A percentile compares a stretch with the other conserved stretches of the same genome.
These are phyloP conservation scores for Agelaius phoeniceus DNA, from an alignment of 2,113 vertebrate genomes.

Conservation along the genomic window DNA sequence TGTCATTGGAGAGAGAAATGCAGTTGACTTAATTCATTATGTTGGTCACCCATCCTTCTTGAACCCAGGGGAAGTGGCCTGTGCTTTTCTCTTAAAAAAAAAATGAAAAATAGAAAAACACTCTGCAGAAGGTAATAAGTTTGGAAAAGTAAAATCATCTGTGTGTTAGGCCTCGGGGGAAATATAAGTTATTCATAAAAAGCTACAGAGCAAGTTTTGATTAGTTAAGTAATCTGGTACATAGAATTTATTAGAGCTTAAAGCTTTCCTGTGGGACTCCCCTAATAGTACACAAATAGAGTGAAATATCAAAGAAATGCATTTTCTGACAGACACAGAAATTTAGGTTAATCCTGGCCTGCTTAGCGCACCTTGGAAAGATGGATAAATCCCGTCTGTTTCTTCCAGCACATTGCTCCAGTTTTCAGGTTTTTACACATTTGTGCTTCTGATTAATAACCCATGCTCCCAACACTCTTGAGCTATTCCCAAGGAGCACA, in stretches of 20 bases:
- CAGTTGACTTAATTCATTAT: neutral
- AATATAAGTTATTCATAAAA: constrained; percentile 50
- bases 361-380: neutral
- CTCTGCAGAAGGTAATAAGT: constrained; percentile 6
- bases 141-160: constrained; percentile 12
- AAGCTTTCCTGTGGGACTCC: constrained; percentile 27
- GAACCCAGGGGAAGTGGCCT: neutral
- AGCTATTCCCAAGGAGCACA: neutral
- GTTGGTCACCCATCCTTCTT: neutral
- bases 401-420: neutral
- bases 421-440: neutral
- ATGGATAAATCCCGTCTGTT: neutral
- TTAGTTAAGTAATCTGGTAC: constrained; percentile 52
- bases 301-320: neutral
- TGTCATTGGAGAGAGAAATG: neutral
- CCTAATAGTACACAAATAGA: constrained; percentile 19
- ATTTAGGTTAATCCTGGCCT: neutral
- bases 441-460: constrained; percentile 24
- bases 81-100: constrained; percentile 9
- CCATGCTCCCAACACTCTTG: neutral
- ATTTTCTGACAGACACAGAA: neutral
- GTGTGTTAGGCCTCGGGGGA: neutral
- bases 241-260: constrained; percentile 43
- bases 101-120: neutral
- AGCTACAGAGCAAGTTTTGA: constrained; percentile 44